These are phyloP conservation scores for Phoeniculus purpureus DNA, from an alignment of 2,797 vertebrate species.

Conservation along the genomic window DNA sequence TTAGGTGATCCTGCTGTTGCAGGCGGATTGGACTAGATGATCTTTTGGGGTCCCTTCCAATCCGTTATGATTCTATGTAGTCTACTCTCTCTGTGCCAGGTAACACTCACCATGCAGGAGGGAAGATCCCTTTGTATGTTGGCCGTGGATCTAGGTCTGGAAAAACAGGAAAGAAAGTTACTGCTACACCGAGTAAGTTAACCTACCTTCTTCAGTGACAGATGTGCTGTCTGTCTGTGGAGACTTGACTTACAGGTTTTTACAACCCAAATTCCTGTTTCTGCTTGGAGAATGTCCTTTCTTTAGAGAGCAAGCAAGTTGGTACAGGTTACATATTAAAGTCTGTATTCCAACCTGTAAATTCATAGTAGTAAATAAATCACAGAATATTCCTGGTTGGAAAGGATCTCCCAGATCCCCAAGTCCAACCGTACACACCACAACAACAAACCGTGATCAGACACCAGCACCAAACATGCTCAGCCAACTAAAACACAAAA, in stretches of 20 bases:
- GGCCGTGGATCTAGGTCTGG: slow-evolving; percentile 63
- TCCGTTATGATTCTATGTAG: too few relatives aligned
- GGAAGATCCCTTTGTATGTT: slow-evolving; percentile 78
- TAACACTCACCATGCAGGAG: neutral
- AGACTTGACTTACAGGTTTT: neutral
- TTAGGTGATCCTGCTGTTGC: too few relatives aligned
- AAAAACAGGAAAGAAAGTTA: slow-evolving; percentile 69
- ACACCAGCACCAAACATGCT: too few relatives aligned
- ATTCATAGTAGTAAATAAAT: neutral
- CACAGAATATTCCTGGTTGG: too few relatives aligned
- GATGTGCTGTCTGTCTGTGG: neutral
- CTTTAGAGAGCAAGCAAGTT: neutral
- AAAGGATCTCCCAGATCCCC: too few relatives aligned
- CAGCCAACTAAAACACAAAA: too few relatives aligned
- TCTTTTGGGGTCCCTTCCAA: too few relatives aligned
- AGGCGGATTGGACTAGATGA: too few relatives aligned
- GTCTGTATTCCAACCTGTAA: neutral
- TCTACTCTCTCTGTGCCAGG: slow-evolving; percentile 18
- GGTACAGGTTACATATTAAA: neutral
- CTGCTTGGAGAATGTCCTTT: neutral
- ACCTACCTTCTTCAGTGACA: neutral
- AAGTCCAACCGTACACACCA: too few relatives aligned
- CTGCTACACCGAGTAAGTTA: slow-evolving; percentile 89
- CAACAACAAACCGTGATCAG: too few relatives aligned
- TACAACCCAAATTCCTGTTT: neutral